Evolutionary conservation across 2,888 invertebrate genomes (phyloP).

Genomic region (Spisula subtruncata): DNA sequence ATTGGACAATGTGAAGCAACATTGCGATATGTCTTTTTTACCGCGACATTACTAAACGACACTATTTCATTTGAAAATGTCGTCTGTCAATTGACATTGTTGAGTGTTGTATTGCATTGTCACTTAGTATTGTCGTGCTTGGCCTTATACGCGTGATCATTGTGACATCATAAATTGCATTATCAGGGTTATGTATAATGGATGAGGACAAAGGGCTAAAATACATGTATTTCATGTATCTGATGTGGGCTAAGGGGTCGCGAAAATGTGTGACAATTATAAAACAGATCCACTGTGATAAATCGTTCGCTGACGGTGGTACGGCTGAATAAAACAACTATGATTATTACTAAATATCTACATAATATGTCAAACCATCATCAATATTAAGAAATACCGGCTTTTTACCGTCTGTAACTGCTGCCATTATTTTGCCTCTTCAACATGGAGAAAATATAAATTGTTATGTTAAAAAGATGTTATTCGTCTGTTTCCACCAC

Average conservation of each 20-base stretch:
- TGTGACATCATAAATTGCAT: too few species aligned
- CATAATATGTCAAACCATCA: not conserved
- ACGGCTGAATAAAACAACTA: not conserved
- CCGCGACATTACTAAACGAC: too few species aligned
- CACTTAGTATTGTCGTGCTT: too few species aligned
- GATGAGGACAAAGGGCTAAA: too few species aligned
- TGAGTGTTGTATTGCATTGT: too few species aligned
- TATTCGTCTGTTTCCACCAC: not conserved
- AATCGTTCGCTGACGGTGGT: not conserved
- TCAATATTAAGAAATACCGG: constrained; percentile 6
- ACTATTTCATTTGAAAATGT: too few species aligned
- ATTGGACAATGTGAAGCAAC: too few species aligned
- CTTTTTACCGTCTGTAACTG: constrained; percentile 52
- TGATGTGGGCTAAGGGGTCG: not conserved
- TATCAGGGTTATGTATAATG: too few species aligned
- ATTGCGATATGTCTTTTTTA: too few species aligned
- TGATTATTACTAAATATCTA: not conserved
- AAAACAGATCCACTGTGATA: not conserved
- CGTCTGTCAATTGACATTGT: too few species aligned
- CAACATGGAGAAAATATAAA: constrained; percentile 36
- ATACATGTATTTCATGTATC: too few species aligned
- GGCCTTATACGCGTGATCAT: too few species aligned
- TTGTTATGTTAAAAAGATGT: not conserved
- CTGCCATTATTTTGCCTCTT: constrained; percentile 50
- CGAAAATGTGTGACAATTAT: constrained; percentile 20